These are phyloP conservation scores for Leptogaster cylindrica DNA, from an alignment of 2,888 invertebrate genomes.

Conservation along the genomic window DNA sequence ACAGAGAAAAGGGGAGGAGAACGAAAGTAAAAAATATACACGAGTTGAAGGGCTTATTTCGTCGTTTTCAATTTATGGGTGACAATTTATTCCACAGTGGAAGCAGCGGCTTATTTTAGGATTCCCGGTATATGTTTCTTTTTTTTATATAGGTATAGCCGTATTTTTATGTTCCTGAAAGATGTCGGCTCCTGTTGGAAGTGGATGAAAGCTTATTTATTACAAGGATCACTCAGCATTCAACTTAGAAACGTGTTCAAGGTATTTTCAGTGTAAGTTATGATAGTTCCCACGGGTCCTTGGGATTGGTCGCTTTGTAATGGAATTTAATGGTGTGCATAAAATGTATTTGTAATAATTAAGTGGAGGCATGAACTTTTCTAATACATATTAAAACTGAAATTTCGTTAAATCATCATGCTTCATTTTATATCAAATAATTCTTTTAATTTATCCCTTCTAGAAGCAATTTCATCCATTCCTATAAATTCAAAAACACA, in stretches of 20 bases:
- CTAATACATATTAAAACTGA: too few relatives aligned
- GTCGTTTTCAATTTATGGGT: conserved; percentile 1
- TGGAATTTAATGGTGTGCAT: too few relatives aligned
- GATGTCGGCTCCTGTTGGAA: background rate
- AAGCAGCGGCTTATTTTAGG: background rate
- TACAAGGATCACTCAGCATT: conserved; percentile 26
- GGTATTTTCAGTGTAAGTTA: background rate
- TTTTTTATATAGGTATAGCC: background rate
- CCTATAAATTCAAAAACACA: too few relatives aligned
- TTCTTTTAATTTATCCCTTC: too few relatives aligned
- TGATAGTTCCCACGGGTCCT: conserved; percentile 11
- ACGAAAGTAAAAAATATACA: too few relatives aligned
- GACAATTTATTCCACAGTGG: conserved; percentile 15
- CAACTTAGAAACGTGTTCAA: background rate
- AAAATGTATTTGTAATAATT: too few relatives aligned
- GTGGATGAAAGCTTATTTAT: conserved; percentile 32
- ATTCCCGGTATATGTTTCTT: background rate
- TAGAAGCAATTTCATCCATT: too few relatives aligned
- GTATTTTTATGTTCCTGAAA: background rate
- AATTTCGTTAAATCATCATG: too few relatives aligned
- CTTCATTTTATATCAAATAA: too few relatives aligned
- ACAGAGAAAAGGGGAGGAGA: too few relatives aligned
- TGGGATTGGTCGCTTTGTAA: too few relatives aligned
- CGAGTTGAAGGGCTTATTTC: background rate
- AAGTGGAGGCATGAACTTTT: too few relatives aligned